Evolutionary conservation across 2,888 invertebrate genomes (phyloP).

Genomic region (Parnassius mnemosyne): DNA sequence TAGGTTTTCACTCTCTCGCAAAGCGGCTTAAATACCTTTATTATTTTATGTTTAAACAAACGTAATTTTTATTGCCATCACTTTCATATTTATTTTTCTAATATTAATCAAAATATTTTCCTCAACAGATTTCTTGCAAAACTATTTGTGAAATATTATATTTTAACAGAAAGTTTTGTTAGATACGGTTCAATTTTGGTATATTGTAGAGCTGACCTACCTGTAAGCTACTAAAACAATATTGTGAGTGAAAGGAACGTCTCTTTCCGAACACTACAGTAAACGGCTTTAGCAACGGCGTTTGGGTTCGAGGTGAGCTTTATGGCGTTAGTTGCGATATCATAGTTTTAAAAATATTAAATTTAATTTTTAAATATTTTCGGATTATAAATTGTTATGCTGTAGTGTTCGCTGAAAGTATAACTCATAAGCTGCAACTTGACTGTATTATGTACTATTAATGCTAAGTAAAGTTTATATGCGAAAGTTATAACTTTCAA

Average conservation of each 20-base stretch:
- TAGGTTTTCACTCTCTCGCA: conserved; percentile 34
- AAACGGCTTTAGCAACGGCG: conserved; percentile 37
- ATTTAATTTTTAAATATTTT: too few species aligned
- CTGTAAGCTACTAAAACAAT: conserved; percentile 39
- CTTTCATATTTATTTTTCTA: too few species aligned
- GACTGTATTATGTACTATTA: too few species aligned
- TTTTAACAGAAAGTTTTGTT: conserved; percentile 11
- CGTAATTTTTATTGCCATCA: too few species aligned
- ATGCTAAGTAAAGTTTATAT: too few species aligned
- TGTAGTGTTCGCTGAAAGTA: too few species aligned
- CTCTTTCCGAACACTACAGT: conserved; percentile 55
- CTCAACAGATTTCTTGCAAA: background rate
- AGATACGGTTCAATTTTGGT: conserved; percentile 8
- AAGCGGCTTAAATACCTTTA: conserved; percentile 2
- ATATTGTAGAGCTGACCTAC: conserved; percentile 10
- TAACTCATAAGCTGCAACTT: too few species aligned
- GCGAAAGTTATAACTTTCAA: too few species aligned
- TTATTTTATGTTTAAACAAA: background rate
- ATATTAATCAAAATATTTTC: too few species aligned
- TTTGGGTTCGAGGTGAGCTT: conserved; percentile 30
- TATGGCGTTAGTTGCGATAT: conserved; percentile 38
- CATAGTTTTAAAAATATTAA: conserved; percentile 11
- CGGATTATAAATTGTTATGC: too few species aligned
- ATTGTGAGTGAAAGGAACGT: conserved; percentile 69
- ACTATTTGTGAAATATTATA: conserved; percentile 9